phyloP scores from a whole-genome alignment of 1,140 invertebrate species.

The Drosophila pruinosa region DNA sequence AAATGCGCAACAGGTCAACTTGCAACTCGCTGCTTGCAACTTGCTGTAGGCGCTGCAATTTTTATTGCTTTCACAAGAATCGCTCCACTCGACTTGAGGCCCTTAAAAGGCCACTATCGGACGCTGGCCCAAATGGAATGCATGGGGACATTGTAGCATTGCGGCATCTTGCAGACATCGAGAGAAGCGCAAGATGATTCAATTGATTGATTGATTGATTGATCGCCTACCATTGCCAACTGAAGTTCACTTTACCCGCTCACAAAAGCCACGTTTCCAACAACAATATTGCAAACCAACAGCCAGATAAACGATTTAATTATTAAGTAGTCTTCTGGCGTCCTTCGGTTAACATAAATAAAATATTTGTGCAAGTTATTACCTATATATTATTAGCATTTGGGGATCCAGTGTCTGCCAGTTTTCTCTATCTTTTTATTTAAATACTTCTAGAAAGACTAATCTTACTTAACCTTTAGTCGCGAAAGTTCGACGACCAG shows the following conservation, averaged over 20 bases:
- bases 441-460: no score
- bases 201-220: conserved; percentile 75
- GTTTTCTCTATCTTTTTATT: no score
- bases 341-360: no score
- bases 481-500: no score
- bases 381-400: no score
- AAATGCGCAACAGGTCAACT: conserved; percentile 73
- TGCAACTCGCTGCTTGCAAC: conserved; percentile 15
- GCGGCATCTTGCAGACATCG: neutral
- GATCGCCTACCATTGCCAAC: conserved; percentile 8
- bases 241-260: neutral
- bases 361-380: no score
- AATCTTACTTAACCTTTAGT: no score
- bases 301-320: neutral
- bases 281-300: neutral
- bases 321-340: no score
- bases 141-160: neutral
- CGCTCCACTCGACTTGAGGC: conserved; percentile 24
- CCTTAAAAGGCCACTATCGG: conserved; percentile 59
- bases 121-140: neutral
- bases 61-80: conserved; percentile 78
- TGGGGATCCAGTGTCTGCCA: no score
- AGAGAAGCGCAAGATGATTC: conserved; percentile 58
- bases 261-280: neutral
- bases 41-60: conserved; percentile 63